Evolutionary conservation across 1,140 invertebrate genomes (phyloP).

Genomic region (Pollicipes pollicipes): DNA sequence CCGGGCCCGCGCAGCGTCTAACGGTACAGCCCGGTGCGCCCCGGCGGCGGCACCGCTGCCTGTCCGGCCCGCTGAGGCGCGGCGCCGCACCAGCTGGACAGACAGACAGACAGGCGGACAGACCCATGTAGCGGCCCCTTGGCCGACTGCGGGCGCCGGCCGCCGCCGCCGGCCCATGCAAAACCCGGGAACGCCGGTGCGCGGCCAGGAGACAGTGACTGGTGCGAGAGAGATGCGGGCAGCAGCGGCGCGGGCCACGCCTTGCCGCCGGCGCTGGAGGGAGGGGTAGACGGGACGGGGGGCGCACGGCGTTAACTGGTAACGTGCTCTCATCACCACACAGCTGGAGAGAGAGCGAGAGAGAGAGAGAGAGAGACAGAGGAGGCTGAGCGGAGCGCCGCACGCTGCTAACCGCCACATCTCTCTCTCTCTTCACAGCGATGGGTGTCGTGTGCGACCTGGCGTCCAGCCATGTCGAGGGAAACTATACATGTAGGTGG

Average conservation of each 20-base stretch:
- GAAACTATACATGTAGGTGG: slow-evolving; percentile 74
- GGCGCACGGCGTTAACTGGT: slow-evolving; percentile 3
- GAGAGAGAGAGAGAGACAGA: neutral
- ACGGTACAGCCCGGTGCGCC: too few species aligned
- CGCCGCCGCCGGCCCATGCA: neutral
- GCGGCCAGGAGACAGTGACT: neutral
- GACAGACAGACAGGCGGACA: too few species aligned
- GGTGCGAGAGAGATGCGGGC: neutral
- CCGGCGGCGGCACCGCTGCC: too few species aligned
- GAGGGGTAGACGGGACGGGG: neutral
- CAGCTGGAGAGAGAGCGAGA: neutral
- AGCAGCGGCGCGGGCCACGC: neutral
- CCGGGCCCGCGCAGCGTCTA: too few species aligned
- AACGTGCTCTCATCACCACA: neutral
- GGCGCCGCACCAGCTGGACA: too few species aligned
- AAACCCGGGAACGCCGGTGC: neutral
- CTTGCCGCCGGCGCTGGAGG: neutral
- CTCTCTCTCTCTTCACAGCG: slow-evolving; percentile 42
- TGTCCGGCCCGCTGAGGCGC: too few species aligned
- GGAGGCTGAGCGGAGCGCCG: too few species aligned
- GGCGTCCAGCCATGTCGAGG: slow-evolving; percentile 59
- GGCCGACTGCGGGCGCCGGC: neutral
- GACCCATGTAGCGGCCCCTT: neutral
- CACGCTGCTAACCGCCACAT: neutral
- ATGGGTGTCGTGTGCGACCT: slow-evolving; percentile 63